Evolutionary conservation across 2,888 invertebrate genomes (phyloP).

Genomic region (Leucoptera coffeella): DNA sequence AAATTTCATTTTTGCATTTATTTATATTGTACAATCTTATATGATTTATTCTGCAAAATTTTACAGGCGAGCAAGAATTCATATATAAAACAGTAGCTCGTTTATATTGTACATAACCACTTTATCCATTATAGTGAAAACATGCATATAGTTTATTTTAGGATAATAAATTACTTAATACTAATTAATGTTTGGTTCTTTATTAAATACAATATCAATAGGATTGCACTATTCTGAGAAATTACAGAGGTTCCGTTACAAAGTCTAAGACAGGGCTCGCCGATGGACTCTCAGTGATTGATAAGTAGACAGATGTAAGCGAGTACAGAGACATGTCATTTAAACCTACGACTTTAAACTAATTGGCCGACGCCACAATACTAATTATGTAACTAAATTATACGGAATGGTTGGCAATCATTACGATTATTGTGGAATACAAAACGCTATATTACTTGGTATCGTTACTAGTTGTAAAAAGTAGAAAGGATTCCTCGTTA

Average conservation of each 20-base stretch:
- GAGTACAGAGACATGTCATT: background rate
- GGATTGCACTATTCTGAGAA: conserved; percentile 50
- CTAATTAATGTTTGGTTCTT: conserved; percentile 54
- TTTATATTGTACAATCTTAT: conserved; percentile 55
- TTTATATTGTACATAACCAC: conserved; percentile 53
- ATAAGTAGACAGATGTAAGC: no score
- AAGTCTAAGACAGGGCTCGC: no score
- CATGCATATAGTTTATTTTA: conserved; percentile 56
- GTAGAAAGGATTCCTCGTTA: no score
- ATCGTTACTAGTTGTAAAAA: no score
- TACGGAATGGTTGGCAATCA: no score
- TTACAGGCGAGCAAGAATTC: conserved; percentile 56
- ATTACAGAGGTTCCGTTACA: no score
- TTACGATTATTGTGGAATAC: no score
- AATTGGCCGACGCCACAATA: no score
- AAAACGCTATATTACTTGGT: no score
- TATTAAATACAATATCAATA: conserved; percentile 54
- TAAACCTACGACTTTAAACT: no score
- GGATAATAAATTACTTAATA: conserved; percentile 55
- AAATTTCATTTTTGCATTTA: conserved; percentile 55
- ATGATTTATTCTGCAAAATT: conserved; percentile 54
- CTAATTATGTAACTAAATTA: no score
- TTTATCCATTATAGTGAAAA: conserved; percentile 55
- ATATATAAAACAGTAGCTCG: conserved; percentile 55
- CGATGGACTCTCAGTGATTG: conserved; percentile 52